Evolutionary conservation across 2,888 invertebrate genomes (phyloP).

Genomic region (Anagyrus pseudococci): DNA sequence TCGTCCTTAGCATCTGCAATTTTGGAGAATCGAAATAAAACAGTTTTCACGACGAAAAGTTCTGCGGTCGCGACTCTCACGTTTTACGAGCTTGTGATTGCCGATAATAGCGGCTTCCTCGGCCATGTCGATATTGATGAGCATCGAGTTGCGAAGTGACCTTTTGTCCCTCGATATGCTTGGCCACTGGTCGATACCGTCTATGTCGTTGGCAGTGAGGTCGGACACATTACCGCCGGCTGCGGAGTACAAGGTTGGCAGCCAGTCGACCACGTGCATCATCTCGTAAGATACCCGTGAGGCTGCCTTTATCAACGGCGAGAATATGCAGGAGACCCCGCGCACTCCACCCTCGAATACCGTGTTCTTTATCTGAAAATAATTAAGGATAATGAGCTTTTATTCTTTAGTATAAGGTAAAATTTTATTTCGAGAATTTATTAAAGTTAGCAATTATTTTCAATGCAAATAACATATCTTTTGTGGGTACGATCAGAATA

Average conservation of each 20-base stretch:
- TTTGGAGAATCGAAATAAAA: too few species aligned
- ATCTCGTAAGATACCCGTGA: constrained; percentile 69
- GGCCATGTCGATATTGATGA: constrained; percentile 72
- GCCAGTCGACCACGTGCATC: constrained; percentile 83
- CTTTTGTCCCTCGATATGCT: constrained; percentile 35
- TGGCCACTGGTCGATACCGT: constrained; percentile 62
- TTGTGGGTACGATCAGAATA: too few species aligned
- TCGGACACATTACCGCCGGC: constrained; percentile 54
- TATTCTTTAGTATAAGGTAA: too few species aligned
- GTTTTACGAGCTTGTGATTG: constrained; percentile 50
- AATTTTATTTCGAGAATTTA: too few species aligned
- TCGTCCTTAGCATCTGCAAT: constrained; percentile 39
- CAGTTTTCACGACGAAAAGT: too few species aligned
- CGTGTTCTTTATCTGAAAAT: constrained; percentile 73
- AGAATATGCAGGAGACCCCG: constrained; percentile 79
- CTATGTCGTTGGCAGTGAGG: constrained; percentile 63
- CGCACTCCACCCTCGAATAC: constrained; percentile 87
- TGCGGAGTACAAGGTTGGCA: constrained; percentile 72
- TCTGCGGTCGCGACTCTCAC: too few species aligned
- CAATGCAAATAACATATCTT: too few species aligned
- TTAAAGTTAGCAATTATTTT: too few species aligned
- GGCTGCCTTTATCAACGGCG: constrained; percentile 66
- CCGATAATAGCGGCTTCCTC: constrained; percentile 45
- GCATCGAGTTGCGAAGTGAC: constrained; percentile 67
- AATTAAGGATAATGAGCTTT: not conserved